A percentile compares a stretch with the other conserved stretches of the same genome.
Evolutionary conservation across 2,797 vertebrate genomes (phyloP).

Genomic region (Harpagifer antarcticus): DNA sequence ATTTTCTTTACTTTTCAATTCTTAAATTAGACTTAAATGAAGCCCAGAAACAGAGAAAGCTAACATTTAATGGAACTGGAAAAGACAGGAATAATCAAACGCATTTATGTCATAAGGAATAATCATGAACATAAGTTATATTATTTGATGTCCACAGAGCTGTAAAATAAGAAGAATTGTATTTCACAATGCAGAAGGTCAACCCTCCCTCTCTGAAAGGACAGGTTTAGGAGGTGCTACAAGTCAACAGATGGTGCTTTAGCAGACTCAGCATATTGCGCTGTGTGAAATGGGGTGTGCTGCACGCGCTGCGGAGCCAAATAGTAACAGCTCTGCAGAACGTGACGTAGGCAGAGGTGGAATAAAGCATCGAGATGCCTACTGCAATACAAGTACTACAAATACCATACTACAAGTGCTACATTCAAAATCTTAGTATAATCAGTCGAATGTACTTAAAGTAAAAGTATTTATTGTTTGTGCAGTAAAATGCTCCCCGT

Average conservation of each 20-base stretch:
- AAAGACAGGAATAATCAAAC: not conserved
- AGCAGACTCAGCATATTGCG: not conserved
- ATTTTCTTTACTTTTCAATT: not conserved
- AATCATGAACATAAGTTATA: not conserved
- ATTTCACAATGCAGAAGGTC: not conserved
- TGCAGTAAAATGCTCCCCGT: too few species aligned
- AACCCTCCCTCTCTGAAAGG: not conserved
- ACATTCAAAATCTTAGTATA: too few species aligned
- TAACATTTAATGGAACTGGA: not conserved
- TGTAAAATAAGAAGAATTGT: not conserved
- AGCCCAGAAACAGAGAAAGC: too few species aligned
- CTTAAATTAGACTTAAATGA: not conserved
- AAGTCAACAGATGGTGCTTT: slow-evolving; percentile 16
- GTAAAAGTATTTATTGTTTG: too few species aligned
- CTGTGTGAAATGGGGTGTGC: slow-evolving; percentile 5
- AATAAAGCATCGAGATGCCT: too few species aligned
- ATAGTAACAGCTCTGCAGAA: not conserved
- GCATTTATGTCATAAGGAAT: not conserved
- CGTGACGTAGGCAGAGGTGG: not conserved
- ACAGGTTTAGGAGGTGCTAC: not conserved
- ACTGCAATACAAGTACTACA: too few species aligned
- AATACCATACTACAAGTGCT: too few species aligned
- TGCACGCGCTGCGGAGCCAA: not conserved
- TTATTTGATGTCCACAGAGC: not conserved
- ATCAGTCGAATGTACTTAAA: too few species aligned